phyloP scores from a whole-genome alignment of 1,140 invertebrate species.

The Euwallacea fornicatus region DNA sequence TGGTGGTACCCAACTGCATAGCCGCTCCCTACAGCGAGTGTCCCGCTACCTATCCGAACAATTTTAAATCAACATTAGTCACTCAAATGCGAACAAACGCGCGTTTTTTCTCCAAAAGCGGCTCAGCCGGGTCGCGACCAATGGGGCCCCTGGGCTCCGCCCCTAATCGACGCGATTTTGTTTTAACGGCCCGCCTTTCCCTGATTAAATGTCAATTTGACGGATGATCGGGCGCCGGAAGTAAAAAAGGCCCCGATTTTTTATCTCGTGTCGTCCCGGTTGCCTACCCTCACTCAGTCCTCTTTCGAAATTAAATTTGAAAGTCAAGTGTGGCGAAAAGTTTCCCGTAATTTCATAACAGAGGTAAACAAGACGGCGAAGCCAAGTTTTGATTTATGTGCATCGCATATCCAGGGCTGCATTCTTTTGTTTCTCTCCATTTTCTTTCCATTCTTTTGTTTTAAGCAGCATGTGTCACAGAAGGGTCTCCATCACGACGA shows the following conservation, averaged over 20 bases:
- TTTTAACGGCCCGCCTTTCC: conserved; percentile 48
- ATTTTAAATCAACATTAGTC: conserved; percentile 38
- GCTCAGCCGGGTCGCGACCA: conserved; percentile 38
- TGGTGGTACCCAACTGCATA: not conserved
- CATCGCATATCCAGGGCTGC: conserved; percentile 35
- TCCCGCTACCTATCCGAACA: conserved; percentile 4
- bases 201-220: conserved; percentile 54
- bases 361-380: conserved; percentile 31
- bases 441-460: too few species aligned
- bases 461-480: too few species aligned
- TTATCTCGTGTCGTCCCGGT: conserved; percentile 1
- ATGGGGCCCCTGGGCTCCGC: conserved; percentile 13
- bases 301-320: conserved; percentile 22
- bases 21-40: conserved; percentile 7
- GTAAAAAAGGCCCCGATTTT: conserved; percentile 37
- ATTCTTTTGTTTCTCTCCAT: not conserved
- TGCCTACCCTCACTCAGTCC: not conserved
- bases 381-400: conserved; percentile 53
- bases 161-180: conserved; percentile 23
- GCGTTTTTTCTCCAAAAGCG: conserved; percentile 40
- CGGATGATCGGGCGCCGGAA: conserved; percentile 52
- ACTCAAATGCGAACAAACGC: conserved; percentile 40
- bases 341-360: conserved; percentile 21
- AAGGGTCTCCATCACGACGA: too few species aligned
- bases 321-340: conserved; percentile 17